Evolutionary conservation across 2,888 invertebrate species (phyloP).

Genomic region (Lepeophtheirus nordmannii): DNA sequence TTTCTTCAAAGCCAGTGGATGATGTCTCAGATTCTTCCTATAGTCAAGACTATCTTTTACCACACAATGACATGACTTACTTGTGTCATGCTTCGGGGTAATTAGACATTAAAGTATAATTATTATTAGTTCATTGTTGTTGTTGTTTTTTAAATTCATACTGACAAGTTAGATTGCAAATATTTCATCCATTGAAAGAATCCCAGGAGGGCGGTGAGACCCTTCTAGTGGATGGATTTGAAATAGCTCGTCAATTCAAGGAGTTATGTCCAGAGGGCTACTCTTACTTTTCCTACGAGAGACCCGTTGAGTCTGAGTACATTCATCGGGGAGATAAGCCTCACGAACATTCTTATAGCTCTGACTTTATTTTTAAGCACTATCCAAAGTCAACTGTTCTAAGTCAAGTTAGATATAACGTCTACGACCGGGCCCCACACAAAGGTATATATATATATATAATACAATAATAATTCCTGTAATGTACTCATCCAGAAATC

Average conservation of each 20-base stretch:
- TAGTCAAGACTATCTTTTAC: conserved; percentile 47
- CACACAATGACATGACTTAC: conserved; percentile 64
- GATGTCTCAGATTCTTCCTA: conserved; percentile 52
- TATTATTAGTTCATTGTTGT: conserved; percentile 28
- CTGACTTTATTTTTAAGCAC: conserved; percentile 45
- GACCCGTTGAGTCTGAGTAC: conserved; percentile 12
- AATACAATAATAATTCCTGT: too few species aligned
- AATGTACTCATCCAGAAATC: too few species aligned
- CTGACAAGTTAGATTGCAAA: conserved; percentile 36
- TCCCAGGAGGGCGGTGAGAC: conserved; percentile 54
- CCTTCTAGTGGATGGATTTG: conserved; percentile 55
- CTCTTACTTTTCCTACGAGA: conserved; percentile 40
- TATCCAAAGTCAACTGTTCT: conserved; percentile 43
- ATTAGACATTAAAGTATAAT: conserved; percentile 46
- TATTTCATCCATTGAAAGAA: conserved; percentile 45
- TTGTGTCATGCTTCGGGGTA: conserved; percentile 45
- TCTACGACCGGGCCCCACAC: conserved; percentile 54
- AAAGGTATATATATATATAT: conserved; percentile 31
- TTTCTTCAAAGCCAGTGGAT: neutral
- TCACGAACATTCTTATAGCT: conserved; percentile 42
- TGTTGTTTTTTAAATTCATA: conserved; percentile 19
- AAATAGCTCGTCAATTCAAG: conserved; percentile 45
- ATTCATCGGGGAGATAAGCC: neutral
- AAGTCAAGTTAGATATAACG: conserved; percentile 52
- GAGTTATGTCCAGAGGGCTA: conserved; percentile 43